Percentiles rank a stretch among this genome's conserved stretches.
These are phyloP conservation scores for Drosophila teissieri DNA, from an alignment of 1,140 invertebrate species.

Conservation along the genomic window DNA sequence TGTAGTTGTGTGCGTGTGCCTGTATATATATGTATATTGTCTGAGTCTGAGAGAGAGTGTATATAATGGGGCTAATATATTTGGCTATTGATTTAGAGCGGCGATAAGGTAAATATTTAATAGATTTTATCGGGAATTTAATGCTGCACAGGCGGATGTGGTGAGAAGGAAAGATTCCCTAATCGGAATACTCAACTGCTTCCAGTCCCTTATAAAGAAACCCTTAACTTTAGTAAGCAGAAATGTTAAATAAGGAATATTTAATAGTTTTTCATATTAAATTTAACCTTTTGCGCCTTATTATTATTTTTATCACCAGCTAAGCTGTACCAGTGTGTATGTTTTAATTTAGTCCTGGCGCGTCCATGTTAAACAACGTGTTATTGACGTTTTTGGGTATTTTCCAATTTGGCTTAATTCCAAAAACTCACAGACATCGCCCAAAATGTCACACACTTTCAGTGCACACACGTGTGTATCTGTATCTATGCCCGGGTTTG, in stretches of 20 bases:
- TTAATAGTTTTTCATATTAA: not conserved
- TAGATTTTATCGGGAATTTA: slow-evolving; percentile 49
- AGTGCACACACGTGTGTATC: slow-evolving; percentile 10
- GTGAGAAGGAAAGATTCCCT: not conserved
- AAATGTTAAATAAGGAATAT: not conserved
- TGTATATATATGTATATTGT: slow-evolving; percentile 20
- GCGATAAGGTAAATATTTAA: slow-evolving; percentile 60
- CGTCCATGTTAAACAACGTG: not conserved
- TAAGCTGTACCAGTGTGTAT: not conserved
- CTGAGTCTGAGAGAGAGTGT: not conserved
- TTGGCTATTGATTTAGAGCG: slow-evolving; percentile 59
- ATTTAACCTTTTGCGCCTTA: not conserved
- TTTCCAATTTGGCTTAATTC: slow-evolving; percentile 36
- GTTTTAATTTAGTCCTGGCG: not conserved
- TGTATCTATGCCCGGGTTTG: slow-evolving; percentile 24
- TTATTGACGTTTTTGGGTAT: not conserved
- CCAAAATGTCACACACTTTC: slow-evolving; percentile 26
- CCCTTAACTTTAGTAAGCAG: not conserved
- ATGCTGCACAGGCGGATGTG: slow-evolving; percentile 20
- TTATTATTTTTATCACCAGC: not conserved
- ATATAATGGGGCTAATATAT: slow-evolving; percentile 43
- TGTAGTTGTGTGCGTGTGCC: slow-evolving; percentile 24
- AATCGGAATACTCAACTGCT: not conserved
- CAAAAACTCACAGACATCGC: slow-evolving; percentile 16
- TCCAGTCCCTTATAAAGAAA: not conserved